Evolutionary conservation across 2,888 invertebrate genomes (phyloP), one percentile per base, ranked within the genome.

Genomic region (Emmelina monodactyla): DNA sequence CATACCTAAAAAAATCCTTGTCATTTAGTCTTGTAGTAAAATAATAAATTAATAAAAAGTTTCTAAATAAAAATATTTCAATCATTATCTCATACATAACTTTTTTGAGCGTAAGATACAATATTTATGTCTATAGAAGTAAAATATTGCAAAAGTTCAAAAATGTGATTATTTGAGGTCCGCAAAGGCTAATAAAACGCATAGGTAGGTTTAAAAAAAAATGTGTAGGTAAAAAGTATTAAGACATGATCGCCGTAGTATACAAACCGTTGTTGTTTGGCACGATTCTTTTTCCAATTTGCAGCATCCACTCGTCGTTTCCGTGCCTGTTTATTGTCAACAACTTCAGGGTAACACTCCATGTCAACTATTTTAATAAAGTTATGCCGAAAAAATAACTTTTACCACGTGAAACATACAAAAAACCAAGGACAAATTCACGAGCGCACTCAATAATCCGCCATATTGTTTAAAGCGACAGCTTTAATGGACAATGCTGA

Each of bases 261-360:
- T 22, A 35, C 31, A 19, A 30, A 31, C 30, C 31, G 31, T 35
- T 19, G 22, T 35, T 35, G 22, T 36, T 36, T 32, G 22, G 13
- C 35, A 13, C 19, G 35, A 32, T 36, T 36, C 14, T 28, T 36
- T 36, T 36, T 16, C 35, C 35, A 36, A 10, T 36, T 36, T 28
- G 32, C 28, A 36, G 28, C 32, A 36, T 32, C 9, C n/a, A 31
- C 16, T 32, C 16, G 31, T 28, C 35, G 35, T 32, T 36, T 36
- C 14, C 35, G 35, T 28, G 35, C 35, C 14, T 36, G 32, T 36
- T 36, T 32, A 36, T 36, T 36, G 29, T 36, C 35, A 4, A 36
- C 32, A 14, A 36, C 35, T 36, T 36, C 28, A n/a, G 35, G 32
- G 32, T 36, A 36, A 36, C 35, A 35, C 32, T 33, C 32, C 32